Evolutionary conservation across 1,140 invertebrate genomes (phyloP), one percentile per base, ranked within the genome.

Genomic region (Bradynema listronoti): DNA sequence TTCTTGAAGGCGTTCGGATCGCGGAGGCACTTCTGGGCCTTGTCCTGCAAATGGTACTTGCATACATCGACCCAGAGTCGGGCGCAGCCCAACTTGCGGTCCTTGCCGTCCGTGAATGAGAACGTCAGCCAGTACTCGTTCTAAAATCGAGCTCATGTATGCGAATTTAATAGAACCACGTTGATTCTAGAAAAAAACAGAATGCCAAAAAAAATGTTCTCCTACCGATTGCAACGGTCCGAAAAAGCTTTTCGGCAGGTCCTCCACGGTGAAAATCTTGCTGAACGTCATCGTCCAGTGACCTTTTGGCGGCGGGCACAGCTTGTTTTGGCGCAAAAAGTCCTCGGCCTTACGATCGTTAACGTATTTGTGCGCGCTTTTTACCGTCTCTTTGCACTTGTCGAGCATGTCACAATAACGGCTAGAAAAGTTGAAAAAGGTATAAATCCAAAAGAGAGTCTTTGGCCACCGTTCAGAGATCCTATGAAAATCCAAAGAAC

Each of bases 251-350:
- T 77, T 77, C 5, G 74, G 74, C 39, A 77, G 58, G 61, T 77
- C 74, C 14, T 77, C 73, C 32, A 71, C 66, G 4, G 76, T 72
- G 65, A 77, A 77, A 14, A 77, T 77, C 54, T 77, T 77, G 22
- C 66, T 71, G 71, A 77, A 77, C 16, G 74, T 77, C 74, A 77
- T 77, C 7, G 74, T 77, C 74, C 74, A 77, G 54, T 77, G 74
- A 29, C 73, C 74, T 46, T 76, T 77, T 16, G 75, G 72, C 42
- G 34, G 72, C 39, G 72, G 72, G 41, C 72, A 74, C 7, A 75
- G 56, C 32, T 71, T 67, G 56, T 75, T 78, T 36, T 78, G 68
- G 14, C 65, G 55, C 29, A 71, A 47, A 36, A 71, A 71, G 47
- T 74, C 66, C 30, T 69, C 67, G 1, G 68, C 68, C 32, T 70